Base-by-base conservation (phyloP, 2,113 vertebrate genomes). In the Phalacrocorax pelagicus region DNA sequence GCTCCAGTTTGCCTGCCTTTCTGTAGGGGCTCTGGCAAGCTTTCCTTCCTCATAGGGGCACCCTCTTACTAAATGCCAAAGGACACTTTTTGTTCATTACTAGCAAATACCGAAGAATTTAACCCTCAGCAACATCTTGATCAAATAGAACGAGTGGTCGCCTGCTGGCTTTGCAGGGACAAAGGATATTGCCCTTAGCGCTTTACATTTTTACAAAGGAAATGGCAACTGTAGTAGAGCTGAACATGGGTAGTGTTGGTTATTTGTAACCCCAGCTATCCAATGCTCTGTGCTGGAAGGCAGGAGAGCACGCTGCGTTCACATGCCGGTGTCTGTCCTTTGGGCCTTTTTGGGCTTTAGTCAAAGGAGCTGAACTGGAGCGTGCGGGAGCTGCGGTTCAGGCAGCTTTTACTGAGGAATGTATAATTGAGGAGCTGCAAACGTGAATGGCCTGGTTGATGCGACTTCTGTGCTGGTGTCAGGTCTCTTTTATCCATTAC, bases 61-160 rank as follows among this genome's bases (percentile, higher is more conserved):
- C 86, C 84, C 97, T 96, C 95, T 96, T 94, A 95, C 82, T 87
- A 98, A 97, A 97, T 98, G 97, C 97, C 97, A 98, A 95, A 97
- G 97, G 97, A 96, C 86, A 30, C 87, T 94, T 97, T 97, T 94
- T 97, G 87, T 95, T 83, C 7, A 0, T 95, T 82, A 5, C 72
- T 75, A 80, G 58, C 70, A 89, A 23, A 81, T 72, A 65, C 74
- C 85, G 92, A 88, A 95, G 81, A 92, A 89, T 82, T 93, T 96
- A 91, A 95, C 94, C 85, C 94, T 87, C 75, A 10, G 65, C 81
- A 92, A 32, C 81, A 81, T 95, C 74, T 93, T 86, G 74, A 61
- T 95, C 52, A 73, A 90, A 70, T 2, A 40, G 67, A 94, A 74
- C 15, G 34, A 63, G 58, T 6, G 36, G 20, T 91, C 0, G 3